phyloP scores from a whole-genome alignment of 2,888 invertebrate species.

The Plagiodera versicolora region DNA sequence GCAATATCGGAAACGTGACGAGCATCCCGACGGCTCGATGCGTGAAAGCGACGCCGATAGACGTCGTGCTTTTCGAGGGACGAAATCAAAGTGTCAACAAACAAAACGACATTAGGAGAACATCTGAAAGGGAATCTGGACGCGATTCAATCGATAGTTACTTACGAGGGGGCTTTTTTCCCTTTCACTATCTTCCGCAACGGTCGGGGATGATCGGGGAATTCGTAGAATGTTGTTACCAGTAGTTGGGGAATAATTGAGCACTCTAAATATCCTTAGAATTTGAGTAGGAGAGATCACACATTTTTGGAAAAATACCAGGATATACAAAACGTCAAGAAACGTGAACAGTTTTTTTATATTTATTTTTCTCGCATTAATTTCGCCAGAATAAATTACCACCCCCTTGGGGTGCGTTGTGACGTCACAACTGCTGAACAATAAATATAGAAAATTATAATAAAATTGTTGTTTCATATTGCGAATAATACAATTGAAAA shows the following conservation, averaged over 20 bases:
- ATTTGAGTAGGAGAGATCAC: no score
- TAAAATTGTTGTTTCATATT: no score
- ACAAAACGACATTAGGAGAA: slow-evolving; percentile 51
- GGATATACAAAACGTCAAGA: not conserved
- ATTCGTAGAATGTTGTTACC: not conserved
- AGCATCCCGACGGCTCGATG: slow-evolving; percentile 25
- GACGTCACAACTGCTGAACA: no score
- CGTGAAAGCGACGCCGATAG: slow-evolving; percentile 13
- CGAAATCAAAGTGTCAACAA: slow-evolving; percentile 51
- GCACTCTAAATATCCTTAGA: no score
- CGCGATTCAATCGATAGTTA: slow-evolving; percentile 18
- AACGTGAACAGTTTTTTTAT: no score
- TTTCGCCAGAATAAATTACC: no score
- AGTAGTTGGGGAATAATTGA: no score
- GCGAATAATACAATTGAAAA: no score
- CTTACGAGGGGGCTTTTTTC: not conserved
- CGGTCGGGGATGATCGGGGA: not conserved
- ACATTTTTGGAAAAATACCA: no score
- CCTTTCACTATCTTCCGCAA: not conserved
- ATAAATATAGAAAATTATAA: no score
- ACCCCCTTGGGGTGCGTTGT: no score
- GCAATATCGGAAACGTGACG: slow-evolving; percentile 26
- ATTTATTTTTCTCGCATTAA: no score
- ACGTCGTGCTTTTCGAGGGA: slow-evolving; percentile 11
- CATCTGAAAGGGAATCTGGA: slow-evolving; percentile 13